Conservation (phyloP, 2,113 vertebrate genomes). For the Protobothrops mucrosquamatus region DNA sequence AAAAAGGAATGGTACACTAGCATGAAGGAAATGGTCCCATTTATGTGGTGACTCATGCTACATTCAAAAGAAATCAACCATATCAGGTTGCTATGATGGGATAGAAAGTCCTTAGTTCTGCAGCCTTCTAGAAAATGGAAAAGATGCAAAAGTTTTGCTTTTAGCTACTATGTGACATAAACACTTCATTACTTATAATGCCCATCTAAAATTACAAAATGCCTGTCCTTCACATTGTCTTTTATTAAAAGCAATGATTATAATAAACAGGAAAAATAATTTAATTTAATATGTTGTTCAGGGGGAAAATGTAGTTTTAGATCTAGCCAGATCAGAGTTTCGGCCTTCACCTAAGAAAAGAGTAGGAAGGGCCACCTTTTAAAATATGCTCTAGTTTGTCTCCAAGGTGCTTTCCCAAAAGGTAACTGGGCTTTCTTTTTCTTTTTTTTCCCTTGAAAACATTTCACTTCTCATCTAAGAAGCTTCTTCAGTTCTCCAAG, state of each 20-base stretch:
- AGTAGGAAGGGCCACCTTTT: not conserved
- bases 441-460: too few species aligned
- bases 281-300: not conserved
- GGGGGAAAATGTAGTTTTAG: not conserved
- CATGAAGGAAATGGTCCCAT: not conserved
- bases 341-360: not conserved
- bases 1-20: not conserved
- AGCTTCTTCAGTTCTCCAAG: not conserved
- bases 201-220: not conserved
- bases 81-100: not conserved
- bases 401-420: not conserved
- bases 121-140: not conserved
- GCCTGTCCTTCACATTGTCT: not conserved
- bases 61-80: not conserved
- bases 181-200: not conserved
- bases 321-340: not conserved
- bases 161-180: not conserved
- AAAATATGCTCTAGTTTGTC: not conserved
- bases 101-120: not conserved
- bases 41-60: not conserved
- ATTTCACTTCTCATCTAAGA: not conserved
- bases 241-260: not conserved
- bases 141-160: not conserved
- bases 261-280: not conserved
- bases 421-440: not conserved